phyloP scores from a whole-genome alignment of 2,113 vertebrate species.

The Psittacus erithacus region DNA sequence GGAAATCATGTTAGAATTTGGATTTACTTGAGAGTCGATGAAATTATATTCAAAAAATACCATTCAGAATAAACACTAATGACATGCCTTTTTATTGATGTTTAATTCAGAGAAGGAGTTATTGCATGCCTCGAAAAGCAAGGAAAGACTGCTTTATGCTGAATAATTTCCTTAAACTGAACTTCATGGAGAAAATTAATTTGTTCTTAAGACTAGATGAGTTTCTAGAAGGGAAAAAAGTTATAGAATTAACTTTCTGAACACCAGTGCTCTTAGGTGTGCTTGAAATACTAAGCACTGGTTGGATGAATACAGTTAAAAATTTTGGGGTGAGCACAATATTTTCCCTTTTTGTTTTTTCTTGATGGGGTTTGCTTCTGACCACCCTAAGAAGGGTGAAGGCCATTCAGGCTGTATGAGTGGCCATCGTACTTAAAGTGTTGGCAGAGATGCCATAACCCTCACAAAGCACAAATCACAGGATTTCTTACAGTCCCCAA shows the following conservation, averaged over 20 bases:
- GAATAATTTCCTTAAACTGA: conserved; percentile 80
- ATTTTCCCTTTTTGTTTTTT: not conserved
- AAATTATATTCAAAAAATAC: conserved; percentile 74
- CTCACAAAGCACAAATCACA: not conserved
- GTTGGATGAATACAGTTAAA: not conserved
- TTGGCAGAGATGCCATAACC: not conserved
- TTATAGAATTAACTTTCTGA: not conserved
- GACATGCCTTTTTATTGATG: conserved; percentile 79
- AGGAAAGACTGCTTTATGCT: conserved; percentile 58
- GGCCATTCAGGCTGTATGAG: not conserved
- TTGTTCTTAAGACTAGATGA: conserved; percentile 63
- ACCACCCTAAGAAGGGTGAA: not conserved
- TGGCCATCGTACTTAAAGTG: not conserved
- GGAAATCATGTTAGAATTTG: conserved; percentile 70
- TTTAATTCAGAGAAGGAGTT: conserved; percentile 81
- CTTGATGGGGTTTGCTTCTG: not conserved
- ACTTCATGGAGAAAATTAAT: conserved; percentile 77
- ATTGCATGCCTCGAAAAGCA: conserved; percentile 58
- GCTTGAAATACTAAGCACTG: not conserved
- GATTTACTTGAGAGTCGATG: conserved; percentile 62
- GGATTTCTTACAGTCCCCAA: not conserved
- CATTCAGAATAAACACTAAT: conserved; percentile 74
- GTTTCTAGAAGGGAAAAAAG: not conserved
- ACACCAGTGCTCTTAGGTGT: not conserved
- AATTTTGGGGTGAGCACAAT: not conserved